Conservation (phyloP, 2,113 vertebrate genomes). For the Xerus inauris region DNA sequence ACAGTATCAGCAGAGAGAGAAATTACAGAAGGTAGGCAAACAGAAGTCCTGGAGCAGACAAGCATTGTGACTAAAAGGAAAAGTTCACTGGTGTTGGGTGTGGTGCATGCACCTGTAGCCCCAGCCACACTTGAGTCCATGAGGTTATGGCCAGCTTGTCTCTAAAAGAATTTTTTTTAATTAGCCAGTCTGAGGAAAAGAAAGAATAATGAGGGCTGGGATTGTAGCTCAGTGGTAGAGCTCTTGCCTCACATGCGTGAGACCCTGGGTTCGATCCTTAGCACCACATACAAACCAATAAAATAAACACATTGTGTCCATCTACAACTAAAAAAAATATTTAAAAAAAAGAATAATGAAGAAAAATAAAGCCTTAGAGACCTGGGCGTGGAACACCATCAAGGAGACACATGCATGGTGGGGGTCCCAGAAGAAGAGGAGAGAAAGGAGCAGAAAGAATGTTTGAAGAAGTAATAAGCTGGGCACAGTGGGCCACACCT, state of each 20-base stretch:
- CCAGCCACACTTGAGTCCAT: not conserved
- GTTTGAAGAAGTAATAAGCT: not conserved
- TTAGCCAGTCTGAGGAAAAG: not conserved
- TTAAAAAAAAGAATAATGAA: not conserved
- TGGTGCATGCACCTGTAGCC: not conserved
- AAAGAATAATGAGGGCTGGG: not conserved
- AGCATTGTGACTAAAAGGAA: not conserved
- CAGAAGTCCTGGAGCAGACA: not conserved
- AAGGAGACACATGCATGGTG: not conserved
- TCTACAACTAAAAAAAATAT: too few relatives aligned
- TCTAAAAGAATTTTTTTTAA: not conserved
- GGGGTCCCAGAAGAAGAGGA: not conserved
- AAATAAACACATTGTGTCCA: too few relatives aligned
- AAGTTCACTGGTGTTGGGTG: not conserved
- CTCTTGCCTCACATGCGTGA: too few relatives aligned
- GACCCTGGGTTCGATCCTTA: too few relatives aligned
- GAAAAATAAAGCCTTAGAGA: not conserved
- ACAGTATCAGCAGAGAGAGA: not conserved
- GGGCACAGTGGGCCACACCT: too few relatives aligned
- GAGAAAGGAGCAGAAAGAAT: not conserved
- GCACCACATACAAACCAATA: too few relatives aligned
- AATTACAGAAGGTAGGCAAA: not conserved
- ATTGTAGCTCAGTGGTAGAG: too few relatives aligned
- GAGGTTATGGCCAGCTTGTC: not conserved
- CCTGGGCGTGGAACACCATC: not conserved